Evolutionary conservation across 2,888 invertebrate species (phyloP).

Genomic region (Calameuta pallipes): DNA sequence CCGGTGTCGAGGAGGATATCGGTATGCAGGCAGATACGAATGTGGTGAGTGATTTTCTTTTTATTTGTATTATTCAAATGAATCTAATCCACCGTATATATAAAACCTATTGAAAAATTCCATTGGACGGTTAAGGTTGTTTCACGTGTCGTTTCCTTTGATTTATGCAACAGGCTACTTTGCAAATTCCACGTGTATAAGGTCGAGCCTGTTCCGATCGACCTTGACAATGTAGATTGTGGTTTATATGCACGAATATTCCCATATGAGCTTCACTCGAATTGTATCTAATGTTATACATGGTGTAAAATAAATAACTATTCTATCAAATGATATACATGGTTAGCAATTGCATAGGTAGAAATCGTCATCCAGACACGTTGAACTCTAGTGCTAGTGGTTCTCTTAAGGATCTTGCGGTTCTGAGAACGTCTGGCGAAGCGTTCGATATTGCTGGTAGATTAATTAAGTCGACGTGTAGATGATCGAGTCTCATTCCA

Average conservation of each 20-base stretch:
- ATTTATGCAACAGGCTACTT: neutral
- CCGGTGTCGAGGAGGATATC: conserved; percentile 41
- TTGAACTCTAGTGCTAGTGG: neutral
- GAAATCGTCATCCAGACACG: neutral
- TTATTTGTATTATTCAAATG: neutral
- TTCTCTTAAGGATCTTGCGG: neutral
- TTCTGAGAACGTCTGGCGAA: neutral
- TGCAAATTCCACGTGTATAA: neutral
- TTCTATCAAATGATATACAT: neutral
- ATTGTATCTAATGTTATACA: neutral
- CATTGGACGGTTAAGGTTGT: neutral
- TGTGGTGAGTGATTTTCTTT: conserved; percentile 43
- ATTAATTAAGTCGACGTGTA: neutral
- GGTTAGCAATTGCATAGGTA: neutral
- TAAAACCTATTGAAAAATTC: neutral
- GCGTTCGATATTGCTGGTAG: neutral
- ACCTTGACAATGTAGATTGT: neutral
- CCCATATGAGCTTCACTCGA: neutral
- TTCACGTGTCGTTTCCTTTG: neutral
- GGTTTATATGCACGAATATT: neutral
- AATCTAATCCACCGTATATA: neutral
- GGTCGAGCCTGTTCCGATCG: neutral
- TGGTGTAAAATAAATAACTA: neutral
- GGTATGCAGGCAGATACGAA: conserved; percentile 56
- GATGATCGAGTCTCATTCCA: neutral